Evolutionary conservation across 2,888 invertebrate genomes (phyloP).

Genomic region (Caenorhabditis zanzibari): DNA sequence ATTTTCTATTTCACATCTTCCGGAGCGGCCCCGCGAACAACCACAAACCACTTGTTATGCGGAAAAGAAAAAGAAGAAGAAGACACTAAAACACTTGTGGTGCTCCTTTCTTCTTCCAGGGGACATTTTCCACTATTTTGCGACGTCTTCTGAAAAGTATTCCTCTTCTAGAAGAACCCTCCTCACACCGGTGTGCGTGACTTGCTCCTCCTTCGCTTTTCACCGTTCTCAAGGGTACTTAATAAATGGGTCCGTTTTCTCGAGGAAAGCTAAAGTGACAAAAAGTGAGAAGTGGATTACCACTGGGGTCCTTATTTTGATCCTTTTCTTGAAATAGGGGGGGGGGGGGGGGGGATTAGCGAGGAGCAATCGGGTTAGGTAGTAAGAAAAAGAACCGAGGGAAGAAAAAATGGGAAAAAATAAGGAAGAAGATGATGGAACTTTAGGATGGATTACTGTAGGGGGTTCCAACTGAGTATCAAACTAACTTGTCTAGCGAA

Average conservation of each 20-base stretch:
- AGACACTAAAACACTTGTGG: slow-evolving; percentile 49
- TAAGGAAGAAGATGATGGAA: background rate
- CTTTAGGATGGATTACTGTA: background rate
- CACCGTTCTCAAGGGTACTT: slow-evolving; percentile 27
- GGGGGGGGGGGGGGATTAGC: background rate
- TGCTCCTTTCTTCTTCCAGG: background rate
- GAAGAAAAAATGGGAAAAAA: background rate
- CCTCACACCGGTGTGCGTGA: slow-evolving; percentile 17
- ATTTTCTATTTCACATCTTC: background rate
- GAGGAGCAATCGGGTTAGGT: slow-evolving; percentile 26
- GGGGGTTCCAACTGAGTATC: background rate
- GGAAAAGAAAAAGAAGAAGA: slow-evolving; percentile 5
- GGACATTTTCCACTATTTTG: slow-evolving; percentile 14
- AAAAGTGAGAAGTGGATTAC: background rate
- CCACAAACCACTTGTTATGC: slow-evolving; percentile 48
- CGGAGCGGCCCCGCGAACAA: background rate
- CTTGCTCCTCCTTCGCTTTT: slow-evolving; percentile 14
- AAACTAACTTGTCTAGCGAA: too few species aligned
- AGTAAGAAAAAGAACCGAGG: background rate
- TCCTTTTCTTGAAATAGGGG: too few species aligned
- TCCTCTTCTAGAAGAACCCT: slow-evolving; percentile 6
- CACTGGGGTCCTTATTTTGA: slow-evolving; percentile 3
- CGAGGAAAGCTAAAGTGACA: background rate
- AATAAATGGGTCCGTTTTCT: slow-evolving; percentile 6
- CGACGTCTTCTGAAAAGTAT: slow-evolving; percentile 19